Base-by-base conservation (phyloP, 2,888 invertebrate genomes). In the Cataglyphis albicans region DNA sequence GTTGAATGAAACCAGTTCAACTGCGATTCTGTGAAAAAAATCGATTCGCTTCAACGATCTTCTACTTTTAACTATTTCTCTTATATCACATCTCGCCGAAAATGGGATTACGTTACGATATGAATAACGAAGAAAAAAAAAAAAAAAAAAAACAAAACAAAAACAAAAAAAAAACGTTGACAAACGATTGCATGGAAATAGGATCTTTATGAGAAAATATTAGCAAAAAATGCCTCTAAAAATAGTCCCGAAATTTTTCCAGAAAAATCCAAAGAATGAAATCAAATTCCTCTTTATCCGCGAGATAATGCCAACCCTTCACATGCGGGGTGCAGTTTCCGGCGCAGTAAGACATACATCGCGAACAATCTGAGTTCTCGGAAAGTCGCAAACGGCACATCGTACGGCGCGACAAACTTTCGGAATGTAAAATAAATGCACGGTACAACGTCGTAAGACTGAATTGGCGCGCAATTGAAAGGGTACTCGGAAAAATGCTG, bases 381-480 rank as follows among this genome's bases (percentile, higher is more conserved):
- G 35, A 21, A 80, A 72, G 74, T 80, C 78, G 73, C 78, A 78
- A 78, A 78, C 44, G 73, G 18, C 74, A 25, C 29, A 48, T 21
- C 41, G 25, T 32, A 59, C 32, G 57, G 78, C 18, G 44, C 74
- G 59, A 59, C 44, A 72, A 80, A 80, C 78, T 80, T 80, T 44
- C 73, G 73, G 78, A 80, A 80, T 80, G 72, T 80, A 72, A 80
- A 80, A 80, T 80, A 80, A 80, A 80, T 44, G 78, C 73, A 21
- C 59, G 59, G 35, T 25, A 73, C 35, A 55, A 73, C 78, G 59
- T 73, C 74, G 32, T 73, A 73, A 80, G 74, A 80, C 44, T 44
- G 74, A 73, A 80, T 72, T 59, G 59, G 35, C 52, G 74, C 59
- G 44, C 73, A 44, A 80, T 80, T 59, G 78, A 61, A 59, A 32